phyloP scores from a whole-genome alignment of 2,797 vertebrate genomes.

The Lates japonicus region DNA sequence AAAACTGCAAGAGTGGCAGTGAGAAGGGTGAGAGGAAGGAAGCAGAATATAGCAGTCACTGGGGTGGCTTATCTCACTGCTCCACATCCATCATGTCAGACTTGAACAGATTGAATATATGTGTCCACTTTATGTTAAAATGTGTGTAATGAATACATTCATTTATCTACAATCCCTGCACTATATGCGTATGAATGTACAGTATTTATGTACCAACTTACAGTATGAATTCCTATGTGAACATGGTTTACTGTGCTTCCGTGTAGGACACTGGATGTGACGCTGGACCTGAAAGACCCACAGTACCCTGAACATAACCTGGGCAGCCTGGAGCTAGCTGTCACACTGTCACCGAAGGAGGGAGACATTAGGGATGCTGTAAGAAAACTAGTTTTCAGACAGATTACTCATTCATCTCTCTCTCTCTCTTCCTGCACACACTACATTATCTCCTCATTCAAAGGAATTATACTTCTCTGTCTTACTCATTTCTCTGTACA shows the following conservation, averaged over 20 bases:
- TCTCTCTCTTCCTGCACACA: conserved; percentile 7
- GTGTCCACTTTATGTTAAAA: neutral
- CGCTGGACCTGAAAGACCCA: conserved; percentile 92
- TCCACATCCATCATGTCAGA: neutral
- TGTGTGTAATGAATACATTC: neutral
- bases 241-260: conserved; percentile 27
- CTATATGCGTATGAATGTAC: neutral
- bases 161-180: conserved; percentile 4
- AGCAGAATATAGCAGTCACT: neutral
- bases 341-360: conserved; percentile 90
- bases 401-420: conserved; percentile 24
- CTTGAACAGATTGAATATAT: conserved; percentile 1
- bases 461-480: neutral
- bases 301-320: conserved; percentile 93
- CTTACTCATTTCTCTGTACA: neutral
- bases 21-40: neutral
- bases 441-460: conserved; percentile 7
- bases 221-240: neutral
- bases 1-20: neutral
- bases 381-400: conserved; percentile 73
- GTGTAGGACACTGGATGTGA: conserved; percentile 90
- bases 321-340: conserved; percentile 89
- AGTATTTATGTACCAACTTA: neutral
- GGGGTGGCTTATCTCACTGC: neutral
- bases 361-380: conserved; percentile 90